Evolutionary conservation across 2,888 invertebrate genomes (phyloP), one percentile per base, ranked within the genome.

Genomic region (Dynastes grantii): DNA sequence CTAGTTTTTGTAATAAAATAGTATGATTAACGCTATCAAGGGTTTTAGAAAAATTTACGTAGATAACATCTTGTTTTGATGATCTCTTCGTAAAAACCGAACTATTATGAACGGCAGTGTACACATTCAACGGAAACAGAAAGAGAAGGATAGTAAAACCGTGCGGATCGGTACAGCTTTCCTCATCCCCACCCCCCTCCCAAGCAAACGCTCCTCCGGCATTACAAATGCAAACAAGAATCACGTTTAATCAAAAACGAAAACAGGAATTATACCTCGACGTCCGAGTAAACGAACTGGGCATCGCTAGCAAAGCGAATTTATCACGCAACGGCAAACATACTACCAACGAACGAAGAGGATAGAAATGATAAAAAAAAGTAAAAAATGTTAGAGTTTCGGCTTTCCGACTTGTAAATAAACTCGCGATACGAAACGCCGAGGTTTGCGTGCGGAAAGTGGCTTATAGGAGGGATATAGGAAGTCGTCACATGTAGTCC

Each of bases 201-300:
- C 45, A 45, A 8, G 45, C 45, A 45, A 45, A 45, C 45, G 8
- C 32, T 29, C 63, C 8, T 1, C 45, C 65, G 45, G 40, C 32
- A 55, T 58, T 71, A 40, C 71, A 16, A 71, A 71, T 55, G 55
- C 37, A 71, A 71, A 71, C 53, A 71, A 32, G 58, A 71, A 71
- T 58, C 71, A 55, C 71, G 55, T 71, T 71, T 71, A 71, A 71
- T 71, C 71, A 71, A 67, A 71, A 71, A 71, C 71, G 70, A 70
- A 70, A 70, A 53, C 70, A 70, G 53, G 55, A 58, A 71, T 71
- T 58, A 67, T 67, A 2, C 16, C 5, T 32, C 27, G 63, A 63
- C 45, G 45, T 37, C 22, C 55, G 55, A 58, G 8, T 9, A 22
- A 58, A 8, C 55, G 55, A 45, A 58, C 55, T 58, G 22, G 22